These are phyloP conservation scores for Brachionus angularis DNA, from an alignment of 1,140 invertebrate genomes.

Conservation along the genomic window DNA sequence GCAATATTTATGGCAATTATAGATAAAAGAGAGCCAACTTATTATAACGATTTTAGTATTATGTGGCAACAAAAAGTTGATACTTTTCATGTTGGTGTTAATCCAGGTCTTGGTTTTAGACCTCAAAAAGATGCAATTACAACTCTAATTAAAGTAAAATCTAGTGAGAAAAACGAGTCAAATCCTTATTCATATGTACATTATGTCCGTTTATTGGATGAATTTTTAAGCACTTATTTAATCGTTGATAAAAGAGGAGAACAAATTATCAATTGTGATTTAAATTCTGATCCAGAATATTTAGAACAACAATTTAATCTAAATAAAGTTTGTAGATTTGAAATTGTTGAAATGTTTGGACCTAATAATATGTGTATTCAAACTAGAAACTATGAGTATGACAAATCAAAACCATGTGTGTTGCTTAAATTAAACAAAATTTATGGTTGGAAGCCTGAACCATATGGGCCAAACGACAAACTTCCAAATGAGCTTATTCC, in stretches of 20 bases:
- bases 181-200: slow-evolving; percentile 32
- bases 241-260: slow-evolving; percentile 41
- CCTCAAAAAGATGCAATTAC: slow-evolving; percentile 30
- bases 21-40: slow-evolving; percentile 45
- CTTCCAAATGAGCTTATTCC: slow-evolving; percentile 12
- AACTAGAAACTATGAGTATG: slow-evolving; percentile 52
- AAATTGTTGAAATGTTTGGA: slow-evolving; percentile 45
- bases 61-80: slow-evolving; percentile 33
- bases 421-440: slow-evolving; percentile 55
- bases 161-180: slow-evolving; percentile 30
- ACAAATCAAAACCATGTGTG: slow-evolving; percentile 53
- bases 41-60: slow-evolving; percentile 30
- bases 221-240: slow-evolving; percentile 41
- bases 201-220: slow-evolving; percentile 16
- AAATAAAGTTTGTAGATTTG: slow-evolving; percentile 49
- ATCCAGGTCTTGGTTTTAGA: slow-evolving; percentile 38
- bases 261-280: slow-evolving; percentile 45
- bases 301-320: slow-evolving; percentile 38
- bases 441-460: slow-evolving; percentile 43
- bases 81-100: not conserved
- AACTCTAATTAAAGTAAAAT: slow-evolving; percentile 42
- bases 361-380: slow-evolving; percentile 41
- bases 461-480: slow-evolving; percentile 26
- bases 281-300: slow-evolving; percentile 7
- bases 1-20: slow-evolving; percentile 45